Base-by-base conservation (phyloP, 2,888 invertebrate species). In the Pristionchus mayeri region DNA sequence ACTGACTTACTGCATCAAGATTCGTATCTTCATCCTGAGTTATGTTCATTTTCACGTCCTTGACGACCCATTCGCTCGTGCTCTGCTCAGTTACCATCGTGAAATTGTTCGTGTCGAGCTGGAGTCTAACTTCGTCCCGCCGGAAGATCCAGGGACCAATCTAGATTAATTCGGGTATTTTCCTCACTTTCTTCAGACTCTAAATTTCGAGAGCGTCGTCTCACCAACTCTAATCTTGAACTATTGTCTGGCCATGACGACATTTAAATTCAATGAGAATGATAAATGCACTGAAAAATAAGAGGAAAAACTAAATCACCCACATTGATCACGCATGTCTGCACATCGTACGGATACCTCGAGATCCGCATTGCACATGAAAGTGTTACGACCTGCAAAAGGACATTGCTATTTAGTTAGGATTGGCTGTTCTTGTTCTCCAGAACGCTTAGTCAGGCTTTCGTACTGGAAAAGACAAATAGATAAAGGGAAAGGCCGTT, bases 101-200 rank as follows among this genome's bases (percentile, higher is more conserved):
- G 50, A 80, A 80, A 57, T 34, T 37, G 11, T 30, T n/a, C 3
- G 27, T n/a, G 27, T 82, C 81, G 27, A 82, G 24, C 9, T 24
- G 34, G 1, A 82, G 63, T 24, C 30, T n/a, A 0, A 82, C 6
- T 18, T 82, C 63, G 30, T 40, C 63, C 60, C 81, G 24, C 7
- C 37, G 44, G 30, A 63, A 82, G 24, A 82, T 63, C 81, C 81
- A 82, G 18, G 81, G 63, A 24, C 81, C 81, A 2, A 82, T 63
- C 81, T 82, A 21, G n/a, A 80, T 9, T 37, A 40, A 57, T 24
- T 21, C 7, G 57, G 4, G 6, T n/a, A 57, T 57, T 57, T 57
- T 57, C 6, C 57, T 13, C 52, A 16, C 52, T 44, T 44, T 44
- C 13, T 44, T 44, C 44, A 44, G 6, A 44, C 13, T 44, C 7